Evolutionary conservation across 2,113 vertebrate genomes (phyloP).

Genomic region (Artemisiospiza belli): DNA sequence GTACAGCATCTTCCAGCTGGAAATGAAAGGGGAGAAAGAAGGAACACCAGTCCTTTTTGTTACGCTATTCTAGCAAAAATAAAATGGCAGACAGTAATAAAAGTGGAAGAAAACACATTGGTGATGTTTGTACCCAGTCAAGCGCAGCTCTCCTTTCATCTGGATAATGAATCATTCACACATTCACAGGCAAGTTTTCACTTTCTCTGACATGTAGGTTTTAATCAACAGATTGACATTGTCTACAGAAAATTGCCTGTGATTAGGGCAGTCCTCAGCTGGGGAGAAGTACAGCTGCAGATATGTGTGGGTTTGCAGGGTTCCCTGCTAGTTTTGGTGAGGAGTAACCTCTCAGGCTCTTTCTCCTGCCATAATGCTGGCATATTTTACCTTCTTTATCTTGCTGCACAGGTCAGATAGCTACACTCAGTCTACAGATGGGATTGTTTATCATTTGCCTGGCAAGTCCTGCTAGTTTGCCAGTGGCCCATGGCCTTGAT

Average conservation of each 20-base stretch:
- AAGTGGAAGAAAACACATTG: conserved; percentile 38
- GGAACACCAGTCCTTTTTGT: neutral
- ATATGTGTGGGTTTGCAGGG: neutral
- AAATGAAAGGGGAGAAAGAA: neutral
- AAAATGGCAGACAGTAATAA: conserved; percentile 37
- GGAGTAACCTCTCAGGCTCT: neutral
- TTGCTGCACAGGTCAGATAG: neutral
- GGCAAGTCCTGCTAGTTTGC: neutral
- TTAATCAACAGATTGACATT: conserved; percentile 15
- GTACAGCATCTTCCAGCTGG: neutral
- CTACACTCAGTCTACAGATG: neutral
- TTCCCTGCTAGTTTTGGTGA: neutral
- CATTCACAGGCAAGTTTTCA: conserved; percentile 9
- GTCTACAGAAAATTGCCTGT: neutral
- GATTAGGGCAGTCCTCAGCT: neutral
- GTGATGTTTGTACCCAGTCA: conserved; percentile 19
- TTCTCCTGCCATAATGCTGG: accelerated
- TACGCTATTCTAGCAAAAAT: neutral
- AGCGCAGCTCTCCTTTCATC: neutral
- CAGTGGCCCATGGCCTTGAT: neutral
- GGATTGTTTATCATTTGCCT: neutral
- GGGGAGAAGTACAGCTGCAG: neutral
- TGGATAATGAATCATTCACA: conserved; percentile 48
- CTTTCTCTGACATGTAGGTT: neutral
- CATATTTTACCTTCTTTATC: neutral